These are phyloP conservation scores for Cardinalis cardinalis DNA, from an alignment of 2,113 vertebrate genomes.

Conservation along the genomic window DNA sequence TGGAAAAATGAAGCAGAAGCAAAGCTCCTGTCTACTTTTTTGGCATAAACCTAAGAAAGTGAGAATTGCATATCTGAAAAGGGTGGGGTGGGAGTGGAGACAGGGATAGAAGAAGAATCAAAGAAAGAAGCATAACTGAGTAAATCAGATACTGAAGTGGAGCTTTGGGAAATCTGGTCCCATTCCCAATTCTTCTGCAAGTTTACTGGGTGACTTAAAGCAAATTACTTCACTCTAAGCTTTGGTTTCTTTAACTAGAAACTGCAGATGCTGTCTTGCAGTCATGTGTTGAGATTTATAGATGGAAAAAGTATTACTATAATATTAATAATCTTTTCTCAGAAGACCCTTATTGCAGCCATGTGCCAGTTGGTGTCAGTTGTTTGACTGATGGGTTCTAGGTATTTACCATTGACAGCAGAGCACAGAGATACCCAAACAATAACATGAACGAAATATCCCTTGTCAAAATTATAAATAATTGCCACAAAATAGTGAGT, in stretches of 20 bases:
- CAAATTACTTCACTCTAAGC: neutral
- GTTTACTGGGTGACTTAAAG: neutral
- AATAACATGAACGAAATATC: neutral
- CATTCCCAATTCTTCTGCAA: neutral
- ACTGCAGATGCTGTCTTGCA: neutral
- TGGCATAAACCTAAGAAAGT: neutral
- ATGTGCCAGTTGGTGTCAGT: neutral
- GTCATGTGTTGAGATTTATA: neutral
- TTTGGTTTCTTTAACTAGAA: neutral
- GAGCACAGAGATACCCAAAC: neutral
- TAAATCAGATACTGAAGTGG: neutral
- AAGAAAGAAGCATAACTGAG: neutral
- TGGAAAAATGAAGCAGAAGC: neutral
- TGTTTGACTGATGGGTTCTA: neutral
- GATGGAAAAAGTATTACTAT: neutral
- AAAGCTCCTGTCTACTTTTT: neutral
- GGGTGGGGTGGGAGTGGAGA: fast-evolving
- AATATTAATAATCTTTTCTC: neutral
- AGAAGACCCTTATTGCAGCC: neutral
- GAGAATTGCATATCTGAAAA: neutral
- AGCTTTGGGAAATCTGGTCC: neutral
- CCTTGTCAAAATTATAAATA: neutral
- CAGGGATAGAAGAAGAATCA: neutral
- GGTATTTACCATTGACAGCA: neutral
- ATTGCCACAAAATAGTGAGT: neutral